A percentile compares a stretch with the other conserved stretches of the same genome.
These are phyloP conservation scores for Rhagium mordax DNA, from an alignment of 2,888 invertebrate genomes.

Conservation along the genomic window DNA sequence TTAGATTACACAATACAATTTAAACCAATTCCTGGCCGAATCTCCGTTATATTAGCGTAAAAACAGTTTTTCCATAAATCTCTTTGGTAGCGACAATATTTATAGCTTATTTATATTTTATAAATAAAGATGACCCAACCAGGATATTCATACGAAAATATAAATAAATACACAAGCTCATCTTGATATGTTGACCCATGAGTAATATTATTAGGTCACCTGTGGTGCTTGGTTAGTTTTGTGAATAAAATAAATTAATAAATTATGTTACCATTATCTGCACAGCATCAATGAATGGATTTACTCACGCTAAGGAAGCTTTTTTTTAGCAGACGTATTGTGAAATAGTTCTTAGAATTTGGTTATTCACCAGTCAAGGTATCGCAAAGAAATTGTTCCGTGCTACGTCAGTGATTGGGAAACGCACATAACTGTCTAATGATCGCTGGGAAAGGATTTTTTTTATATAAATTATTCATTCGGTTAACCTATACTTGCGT, in stretches of 20 bases:
- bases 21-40: neutral
- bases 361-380: conserved; percentile 23
- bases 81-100: neutral
- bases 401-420: neutral
- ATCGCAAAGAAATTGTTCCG: neutral
- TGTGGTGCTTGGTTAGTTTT: neutral
- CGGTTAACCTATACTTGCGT: neutral
- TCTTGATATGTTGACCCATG: conserved; percentile 26
- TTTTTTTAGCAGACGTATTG: conserved; percentile 10
- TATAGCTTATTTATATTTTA: conserved; percentile 2
- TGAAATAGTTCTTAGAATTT: conserved; percentile 24
- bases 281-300: conserved; percentile 27
- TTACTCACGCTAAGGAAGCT: conserved; percentile 12
- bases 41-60: conserved; percentile 12
- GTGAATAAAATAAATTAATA: conserved; percentile 12
- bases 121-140: conserved; percentile 28
- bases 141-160: conserved; percentile 17
- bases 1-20: neutral
- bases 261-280: conserved; percentile 6
- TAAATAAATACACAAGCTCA: conserved; percentile 20
- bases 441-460: neutral
- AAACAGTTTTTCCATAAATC: conserved; percentile 4
- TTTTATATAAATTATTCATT: neutral
- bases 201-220: conserved; percentile 35
- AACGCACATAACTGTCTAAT: neutral